Base-by-base conservation (phyloP, 2,888 invertebrate species). In the Megamerina dolium region DNA sequence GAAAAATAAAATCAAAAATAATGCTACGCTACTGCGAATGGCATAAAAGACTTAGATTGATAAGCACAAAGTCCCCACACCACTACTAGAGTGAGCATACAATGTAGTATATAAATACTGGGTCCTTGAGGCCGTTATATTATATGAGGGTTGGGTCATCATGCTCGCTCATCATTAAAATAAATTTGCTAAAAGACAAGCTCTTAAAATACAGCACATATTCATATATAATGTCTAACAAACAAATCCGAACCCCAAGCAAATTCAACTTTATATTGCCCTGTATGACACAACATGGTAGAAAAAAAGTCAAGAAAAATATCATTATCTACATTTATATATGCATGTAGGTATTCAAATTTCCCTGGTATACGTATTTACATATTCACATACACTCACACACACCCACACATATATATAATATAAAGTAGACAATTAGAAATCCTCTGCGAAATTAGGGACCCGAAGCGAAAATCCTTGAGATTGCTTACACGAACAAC, bases 381-480 rank as follows among this genome's bases (percentile, higher is more conserved):
- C n/a, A n/a, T n/a, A 26, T 20, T 14, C n/a, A 2, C 27, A 4
- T 14, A 19, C 27, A 29, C 31, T 9, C 19, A 44, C 41, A 43
- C 37, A 49, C 43, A 48, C 46, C 48, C 54, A 49, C 43, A 30
- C 45, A 34, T 45, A 47, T 52, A n/a, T 18, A 34, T 13, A 35
- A n/a, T 27, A 27, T 13, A 13, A 9, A 9, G 13, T 9, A 16
- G 31, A 13, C 5, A 10, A 16, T 13, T 4, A 32, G 26, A 27
- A 32, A 40, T 37, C 21, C 41, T 37, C 36, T 29, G 34, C 38
- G 9, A 41, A 45, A 44, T 45, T 48, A 46, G 45, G 47, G 41
- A 50, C 50, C 45, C 43, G 53, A 56, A 57, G 57, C 55, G 54
- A 53, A 61, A 60, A 63, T 61, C 63, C 63, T 64, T 64, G 63